Base-by-base conservation (phyloP, 2,797 vertebrate species). In the Anisognathus igniventris region DNA sequence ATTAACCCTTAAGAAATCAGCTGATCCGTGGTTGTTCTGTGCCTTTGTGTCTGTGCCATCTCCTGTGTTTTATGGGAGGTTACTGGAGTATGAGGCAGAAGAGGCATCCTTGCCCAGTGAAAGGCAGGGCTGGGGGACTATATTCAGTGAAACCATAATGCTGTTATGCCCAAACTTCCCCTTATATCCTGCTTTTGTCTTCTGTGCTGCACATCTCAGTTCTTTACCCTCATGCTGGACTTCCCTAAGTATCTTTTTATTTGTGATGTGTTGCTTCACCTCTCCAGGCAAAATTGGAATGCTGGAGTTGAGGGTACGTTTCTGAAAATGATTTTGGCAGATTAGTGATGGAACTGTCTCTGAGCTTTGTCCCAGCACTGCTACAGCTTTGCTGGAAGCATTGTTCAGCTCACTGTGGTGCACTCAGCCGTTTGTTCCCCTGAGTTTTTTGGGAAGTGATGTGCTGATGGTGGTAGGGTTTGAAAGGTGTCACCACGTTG, bases 1-100 rank as follows among this genome's bases (percentile, higher is more conserved):
- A 72, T 95, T 96, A 97, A 96, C 95, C 61, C 89, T 90, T 90
- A 68, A 70, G 75, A 81, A 92, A 56, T 58, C 6, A 24, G 8
- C 44, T 51, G 35, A 7, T 76, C 50, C 66, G 67, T 73, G 31
- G 22, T 56, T 66, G 48, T 22, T 60, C 77, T 51, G 9, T 76
- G 45, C 35, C 48, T 80, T 85, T 4, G 3, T 60, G 30, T 71
- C 37, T 60, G 6, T 64, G 51, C 39, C 12, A 8, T 72, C 54
- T 74, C 19, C 39, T 62, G 13, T 10, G 1, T 68, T 92, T 80
- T 73, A 25, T 47, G 39, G 37, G 67, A 74, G 23, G 24, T 62
- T 65, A 45, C 20, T 56, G 77, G 30, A 48, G 11, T 57, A 31
- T 1, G 1, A 66, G 37, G 17, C 37, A 62, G 50, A 48, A 51